phyloP scores from a whole-genome alignment of 2,113 vertebrate genomes.

The Kryptolebias marmoratus region DNA sequence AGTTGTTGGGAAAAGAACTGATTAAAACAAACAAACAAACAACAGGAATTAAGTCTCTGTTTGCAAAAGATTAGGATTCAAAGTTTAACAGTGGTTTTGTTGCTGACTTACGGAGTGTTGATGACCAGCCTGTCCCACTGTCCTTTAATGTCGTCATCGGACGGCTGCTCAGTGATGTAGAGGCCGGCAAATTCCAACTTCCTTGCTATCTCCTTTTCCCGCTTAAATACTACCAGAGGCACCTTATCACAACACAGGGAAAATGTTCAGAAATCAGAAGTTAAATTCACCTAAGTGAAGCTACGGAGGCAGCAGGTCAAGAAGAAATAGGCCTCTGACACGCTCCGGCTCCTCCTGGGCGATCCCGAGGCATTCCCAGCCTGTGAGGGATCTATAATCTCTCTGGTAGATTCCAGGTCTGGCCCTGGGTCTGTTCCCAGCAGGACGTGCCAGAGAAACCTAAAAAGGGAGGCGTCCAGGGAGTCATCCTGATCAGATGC shows the following conservation, averaged over 20 bases:
- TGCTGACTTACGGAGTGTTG: constrained; percentile 91
- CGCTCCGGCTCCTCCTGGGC: too few relatives aligned
- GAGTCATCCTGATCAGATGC: too few relatives aligned
- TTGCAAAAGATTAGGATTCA: constrained; percentile 6
- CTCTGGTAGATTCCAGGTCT: too few relatives aligned
- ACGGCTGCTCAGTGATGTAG: constrained; percentile 97
- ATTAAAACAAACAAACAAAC: constrained; percentile 11
- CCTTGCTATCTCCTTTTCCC: constrained; percentile 97
- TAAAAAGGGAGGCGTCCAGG: too few relatives aligned
- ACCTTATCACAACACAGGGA: constrained; percentile 78
- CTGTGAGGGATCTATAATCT: too few relatives aligned
- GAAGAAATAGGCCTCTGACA: too few relatives aligned
- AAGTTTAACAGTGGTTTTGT: not conserved
- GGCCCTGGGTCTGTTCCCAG: too few relatives aligned
- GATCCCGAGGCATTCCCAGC: too few relatives aligned
- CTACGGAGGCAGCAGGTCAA: too few relatives aligned
- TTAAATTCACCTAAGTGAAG: too few relatives aligned
- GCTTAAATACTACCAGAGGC: constrained; percentile 95
- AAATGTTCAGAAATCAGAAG: too few relatives aligned
- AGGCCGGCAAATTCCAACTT: constrained; percentile 97
- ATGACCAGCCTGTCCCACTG: constrained; percentile 98
- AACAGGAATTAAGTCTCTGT: not conserved
- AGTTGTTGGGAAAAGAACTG: constrained; percentile 98
- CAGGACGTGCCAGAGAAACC: too few relatives aligned
- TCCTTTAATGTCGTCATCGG: constrained; percentile 97